Evolutionary conservation across 2,113 vertebrate genomes (phyloP).

Genomic region (Alethe diademata): DNA sequence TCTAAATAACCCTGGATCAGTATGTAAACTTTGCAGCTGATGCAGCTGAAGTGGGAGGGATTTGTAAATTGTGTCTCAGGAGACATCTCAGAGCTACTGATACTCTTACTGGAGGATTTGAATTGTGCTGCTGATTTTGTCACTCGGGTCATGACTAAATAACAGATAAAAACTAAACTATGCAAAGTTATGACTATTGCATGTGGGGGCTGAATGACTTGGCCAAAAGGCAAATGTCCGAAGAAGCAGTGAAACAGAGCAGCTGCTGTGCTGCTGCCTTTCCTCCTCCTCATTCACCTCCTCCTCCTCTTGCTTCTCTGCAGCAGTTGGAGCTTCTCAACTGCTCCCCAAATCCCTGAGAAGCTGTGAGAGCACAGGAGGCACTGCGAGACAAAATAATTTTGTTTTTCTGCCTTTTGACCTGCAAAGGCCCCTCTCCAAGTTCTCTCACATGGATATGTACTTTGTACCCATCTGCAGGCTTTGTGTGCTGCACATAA

Average conservation of each 20-base stretch:
- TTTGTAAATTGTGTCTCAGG: background rate
- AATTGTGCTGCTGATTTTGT: background rate
- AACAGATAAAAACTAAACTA: constrained; percentile 2
- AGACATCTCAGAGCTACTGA: background rate
- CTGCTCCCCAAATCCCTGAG: background rate
- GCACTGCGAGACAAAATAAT: background rate
- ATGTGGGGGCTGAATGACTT: background rate
- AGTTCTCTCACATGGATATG: background rate
- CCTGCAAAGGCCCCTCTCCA: background rate
- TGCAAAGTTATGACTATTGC: constrained; percentile 5
- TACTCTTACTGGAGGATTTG: background rate
- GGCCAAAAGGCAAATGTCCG: background rate
- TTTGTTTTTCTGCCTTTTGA: background rate
- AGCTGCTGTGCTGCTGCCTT: background rate
- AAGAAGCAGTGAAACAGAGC: background rate
- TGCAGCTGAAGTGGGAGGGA: background rate
- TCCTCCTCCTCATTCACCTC: background rate
- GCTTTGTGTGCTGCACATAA: background rate
- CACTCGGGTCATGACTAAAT: background rate
- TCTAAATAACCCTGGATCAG: background rate
- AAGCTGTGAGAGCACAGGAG: background rate
- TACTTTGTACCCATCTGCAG: background rate
- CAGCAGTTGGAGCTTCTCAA: background rate
- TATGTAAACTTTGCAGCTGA: background rate
- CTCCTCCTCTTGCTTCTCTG: background rate